Evolutionary conservation across 1,140 invertebrate genomes (phyloP).

Genomic region (Macrosteles quadrilineatus): DNA sequence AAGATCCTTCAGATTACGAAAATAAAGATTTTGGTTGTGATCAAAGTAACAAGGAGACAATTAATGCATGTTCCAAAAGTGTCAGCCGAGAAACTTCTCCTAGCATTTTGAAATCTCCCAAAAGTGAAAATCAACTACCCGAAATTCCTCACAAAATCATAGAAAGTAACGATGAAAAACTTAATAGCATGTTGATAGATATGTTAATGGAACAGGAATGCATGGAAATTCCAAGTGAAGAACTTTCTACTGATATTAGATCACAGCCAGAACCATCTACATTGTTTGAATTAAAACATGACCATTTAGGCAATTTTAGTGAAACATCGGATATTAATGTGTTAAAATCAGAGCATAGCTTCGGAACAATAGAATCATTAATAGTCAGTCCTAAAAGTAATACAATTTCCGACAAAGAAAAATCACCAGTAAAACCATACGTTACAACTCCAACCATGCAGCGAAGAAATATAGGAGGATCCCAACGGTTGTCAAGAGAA

Average conservation of each 20-base stretch:
- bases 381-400: neutral
- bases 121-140: neutral
- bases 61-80: no score
- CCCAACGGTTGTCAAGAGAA: slow-evolving; percentile 38
- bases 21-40: no score
- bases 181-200: slow-evolving; percentile 39
- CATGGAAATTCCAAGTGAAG: slow-evolving; percentile 27
- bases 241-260: neutral
- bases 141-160: neutral
- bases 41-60: no score
- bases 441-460: slow-evolving; percentile 39
- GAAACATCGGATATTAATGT: neutral
- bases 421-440: neutral
- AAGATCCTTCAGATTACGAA: no score
- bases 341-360: neutral
- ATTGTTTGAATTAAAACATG: neutral
- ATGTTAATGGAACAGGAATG: slow-evolving; percentile 42
- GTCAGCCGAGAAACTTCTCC: no score
- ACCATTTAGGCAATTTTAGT: neutral
- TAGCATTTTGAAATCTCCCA: no score
- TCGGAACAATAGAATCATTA: slow-evolving; percentile 17
- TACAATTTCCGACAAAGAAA: neutral
- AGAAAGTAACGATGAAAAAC: slow-evolving; percentile 42
- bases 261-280: neutral
- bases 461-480: slow-evolving; percentile 39